Base-by-base conservation (phyloP, 2,113 vertebrate species). In the Lycocorax pyrrhopterus region DNA sequence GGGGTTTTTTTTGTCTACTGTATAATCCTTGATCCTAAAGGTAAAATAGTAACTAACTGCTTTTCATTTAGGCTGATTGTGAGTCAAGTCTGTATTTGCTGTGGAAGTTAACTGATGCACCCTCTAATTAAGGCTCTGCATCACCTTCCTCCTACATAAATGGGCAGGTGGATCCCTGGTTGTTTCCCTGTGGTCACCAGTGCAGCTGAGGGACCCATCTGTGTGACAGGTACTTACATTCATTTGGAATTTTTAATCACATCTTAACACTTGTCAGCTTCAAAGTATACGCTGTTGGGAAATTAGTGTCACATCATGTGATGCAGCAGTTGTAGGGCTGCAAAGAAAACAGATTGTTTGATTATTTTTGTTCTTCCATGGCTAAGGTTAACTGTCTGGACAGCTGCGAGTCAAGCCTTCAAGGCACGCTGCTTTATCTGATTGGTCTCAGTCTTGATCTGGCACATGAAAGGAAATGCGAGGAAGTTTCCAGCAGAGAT, bases 401-500 rank as follows among this genome's bases (percentile, higher is more conserved):
- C 95, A 95, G 92, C 90, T 86, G 91, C 21, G 79, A 94, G 85
- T 29, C 43, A 53, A 20, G 23, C 79, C 91, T 75, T 93, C 95
- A 77, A 91, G 93, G 93, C 84, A 67, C 0, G 30, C 88, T 95
- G 94, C 91, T 96, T 91, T 91, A 89, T 87, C 95, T 94, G 93
- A 96, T 90, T 85, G 94, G 80, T 95, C 92, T 96, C 84, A 72
- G 67, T 86, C 85, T 62, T 80, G 64, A 75, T 96, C 67, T 90
- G 87, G 79, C 84, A 96, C 87, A 84, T 95, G 93, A 97, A 97
- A 97, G 91, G 80, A 80, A 93, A 87, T 19, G 51, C 49, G 66
- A 95, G 95, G 79, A 96, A 73, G 62, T 80, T 82, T 85, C 94
- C 92, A 73, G 83, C 95, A 84, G 90, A 95, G 94, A 95, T 94